Evolutionary conservation across 2,113 vertebrate species (phyloP).

Genomic region (Panthera leo): DNA sequence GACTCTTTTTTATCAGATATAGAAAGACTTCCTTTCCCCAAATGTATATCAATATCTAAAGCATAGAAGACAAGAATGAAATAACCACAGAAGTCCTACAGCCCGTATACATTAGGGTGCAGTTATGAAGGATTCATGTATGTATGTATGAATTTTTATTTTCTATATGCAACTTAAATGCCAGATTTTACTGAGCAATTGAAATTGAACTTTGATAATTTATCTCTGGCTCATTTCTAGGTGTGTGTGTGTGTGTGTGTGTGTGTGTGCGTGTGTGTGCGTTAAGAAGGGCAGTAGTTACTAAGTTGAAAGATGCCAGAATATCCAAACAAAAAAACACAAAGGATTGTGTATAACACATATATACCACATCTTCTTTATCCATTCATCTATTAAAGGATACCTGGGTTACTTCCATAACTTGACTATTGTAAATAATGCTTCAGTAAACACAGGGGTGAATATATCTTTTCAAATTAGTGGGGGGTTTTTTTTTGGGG

Average conservation of each 20-base stretch:
- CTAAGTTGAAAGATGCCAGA: neutral
- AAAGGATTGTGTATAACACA: neutral
- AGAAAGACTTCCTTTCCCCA: neutral
- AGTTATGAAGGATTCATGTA: neutral
- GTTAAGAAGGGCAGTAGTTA: neutral
- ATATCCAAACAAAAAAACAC: neutral
- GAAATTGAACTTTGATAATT: neutral
- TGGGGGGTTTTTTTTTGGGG: accelerated
- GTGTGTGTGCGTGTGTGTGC: neutral
- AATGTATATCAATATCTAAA: neutral
- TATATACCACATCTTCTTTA: neutral
- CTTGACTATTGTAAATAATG: neutral
- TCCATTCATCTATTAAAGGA: neutral
- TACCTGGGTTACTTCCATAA: neutral
- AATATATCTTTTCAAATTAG: neutral
- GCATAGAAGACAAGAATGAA: neutral
- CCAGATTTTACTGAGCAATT: neutral
- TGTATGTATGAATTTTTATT: neutral
- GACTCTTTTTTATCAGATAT: neutral
- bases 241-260: neutral
- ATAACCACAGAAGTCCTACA: neutral
- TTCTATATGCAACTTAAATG: neutral
- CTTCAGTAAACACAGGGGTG: neutral
- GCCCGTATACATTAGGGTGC: neutral
- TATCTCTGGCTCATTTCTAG: neutral